Conservation (phyloP, 92 coral and sea anemone genomes). For the Umimayanthus kanabou region DNA sequence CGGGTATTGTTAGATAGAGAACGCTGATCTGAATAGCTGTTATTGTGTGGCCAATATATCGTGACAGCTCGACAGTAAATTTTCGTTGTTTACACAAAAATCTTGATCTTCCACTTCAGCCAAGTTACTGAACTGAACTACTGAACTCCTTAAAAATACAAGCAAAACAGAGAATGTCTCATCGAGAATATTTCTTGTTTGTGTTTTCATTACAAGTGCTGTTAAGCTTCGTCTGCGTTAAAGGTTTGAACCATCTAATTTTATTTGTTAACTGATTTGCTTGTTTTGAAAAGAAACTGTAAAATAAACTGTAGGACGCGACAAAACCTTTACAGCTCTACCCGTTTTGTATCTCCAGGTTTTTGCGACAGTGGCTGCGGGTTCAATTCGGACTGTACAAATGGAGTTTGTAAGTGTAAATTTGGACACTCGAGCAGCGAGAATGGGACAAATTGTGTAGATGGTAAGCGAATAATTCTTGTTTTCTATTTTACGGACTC, state of each 20-base stretch:
- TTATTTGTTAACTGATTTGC: not conserved
- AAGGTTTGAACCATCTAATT: constrained; percentile 10
- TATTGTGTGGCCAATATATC: not conserved
- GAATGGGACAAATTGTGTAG: constrained; percentile 25
- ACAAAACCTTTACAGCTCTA: not conserved
- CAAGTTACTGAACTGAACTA: not conserved
- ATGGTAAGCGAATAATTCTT: not conserved
- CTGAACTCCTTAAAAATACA: not conserved
- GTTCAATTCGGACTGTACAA: constrained; percentile 11
- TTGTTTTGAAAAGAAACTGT: not conserved
- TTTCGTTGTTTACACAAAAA: not conserved
- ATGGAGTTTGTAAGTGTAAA: constrained; percentile 16
- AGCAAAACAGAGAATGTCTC: not conserved
- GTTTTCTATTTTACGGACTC: not conserved
- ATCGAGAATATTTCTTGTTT: not conserved
- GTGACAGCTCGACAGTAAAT: not conserved
- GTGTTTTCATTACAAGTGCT: not conserved
- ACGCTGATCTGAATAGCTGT: not conserved
- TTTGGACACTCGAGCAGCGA: not conserved
- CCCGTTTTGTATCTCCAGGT: not conserved
- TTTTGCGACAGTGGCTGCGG: constrained; percentile 15
- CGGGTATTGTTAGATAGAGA: not conserved
- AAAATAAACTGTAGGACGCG: no score
- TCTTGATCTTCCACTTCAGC: not conserved
- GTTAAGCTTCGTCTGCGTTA: not conserved